Conservation (phyloP, 2,113 vertebrate genomes). For the Neogale vison region DNA sequence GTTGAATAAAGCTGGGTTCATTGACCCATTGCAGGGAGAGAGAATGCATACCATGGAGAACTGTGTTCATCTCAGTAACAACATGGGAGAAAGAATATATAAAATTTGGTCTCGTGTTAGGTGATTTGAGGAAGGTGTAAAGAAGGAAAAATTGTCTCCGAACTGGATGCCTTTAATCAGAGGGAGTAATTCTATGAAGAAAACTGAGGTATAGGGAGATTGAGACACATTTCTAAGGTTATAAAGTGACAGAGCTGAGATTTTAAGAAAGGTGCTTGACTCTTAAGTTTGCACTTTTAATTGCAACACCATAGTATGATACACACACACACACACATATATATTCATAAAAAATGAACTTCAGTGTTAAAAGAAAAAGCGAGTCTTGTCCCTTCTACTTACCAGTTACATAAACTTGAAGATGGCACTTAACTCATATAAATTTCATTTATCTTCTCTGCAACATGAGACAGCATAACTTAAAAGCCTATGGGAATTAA, state of each 20-base stretch:
- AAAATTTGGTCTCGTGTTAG: background rate
- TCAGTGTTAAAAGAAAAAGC: background rate
- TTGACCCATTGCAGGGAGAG: background rate
- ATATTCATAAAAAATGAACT: background rate
- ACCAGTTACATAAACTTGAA: background rate
- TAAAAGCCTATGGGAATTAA: background rate
- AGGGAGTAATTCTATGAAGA: background rate
- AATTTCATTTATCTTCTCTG: background rate
- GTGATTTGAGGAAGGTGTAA: background rate
- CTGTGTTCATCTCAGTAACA: background rate
- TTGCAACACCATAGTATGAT: too few species aligned
- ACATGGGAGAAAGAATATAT: background rate
- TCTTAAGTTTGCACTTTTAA: background rate
- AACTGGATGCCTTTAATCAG: background rate
- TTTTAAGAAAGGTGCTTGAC: background rate
- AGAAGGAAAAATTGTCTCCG: background rate
- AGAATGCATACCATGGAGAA: background rate
- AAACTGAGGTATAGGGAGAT: background rate
- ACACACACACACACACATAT: background rate
- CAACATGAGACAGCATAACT: background rate
- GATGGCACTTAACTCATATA: background rate
- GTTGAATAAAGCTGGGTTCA: background rate
- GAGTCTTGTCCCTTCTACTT: background rate
- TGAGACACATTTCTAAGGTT: background rate
- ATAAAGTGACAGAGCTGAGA: background rate